Conservation (phyloP, 2,797 vertebrate genomes). For the Anguilla obscura region DNA sequence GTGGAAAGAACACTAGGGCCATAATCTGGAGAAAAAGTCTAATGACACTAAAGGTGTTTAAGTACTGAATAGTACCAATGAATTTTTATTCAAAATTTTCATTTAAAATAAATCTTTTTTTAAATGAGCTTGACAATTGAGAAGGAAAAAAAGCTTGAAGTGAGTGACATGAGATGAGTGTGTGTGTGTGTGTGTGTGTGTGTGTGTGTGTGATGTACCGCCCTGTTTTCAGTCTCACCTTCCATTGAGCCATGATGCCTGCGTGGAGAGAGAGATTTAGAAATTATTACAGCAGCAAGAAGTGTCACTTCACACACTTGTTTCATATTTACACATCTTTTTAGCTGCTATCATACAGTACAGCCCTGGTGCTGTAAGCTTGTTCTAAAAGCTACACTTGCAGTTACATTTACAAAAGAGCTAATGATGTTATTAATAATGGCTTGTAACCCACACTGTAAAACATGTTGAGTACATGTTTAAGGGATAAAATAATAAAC, state of each 20-base stretch:
- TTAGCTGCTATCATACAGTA: not conserved
- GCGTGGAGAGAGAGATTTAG: conserved; percentile 9
- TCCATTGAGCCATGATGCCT: conserved; percentile 17
- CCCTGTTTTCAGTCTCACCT: conserved; percentile 2
- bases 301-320: not conserved
- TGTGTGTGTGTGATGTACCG: not conserved
- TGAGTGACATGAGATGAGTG: not conserved
- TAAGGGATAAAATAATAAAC: not conserved
- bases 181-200: not conserved
- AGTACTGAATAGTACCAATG: not conserved
- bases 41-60: not conserved
- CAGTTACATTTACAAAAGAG: too few species aligned
- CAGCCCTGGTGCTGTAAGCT: not conserved
- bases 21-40: not conserved
- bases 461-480: not conserved
- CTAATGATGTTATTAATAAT: too few species aligned
- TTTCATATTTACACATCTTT: not conserved
- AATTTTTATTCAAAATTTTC: not conserved
- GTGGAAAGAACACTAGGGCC: not conserved
- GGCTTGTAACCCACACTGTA: not conserved
- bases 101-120: not conserved
- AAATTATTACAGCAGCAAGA: not conserved
- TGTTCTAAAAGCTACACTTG: too few species aligned
- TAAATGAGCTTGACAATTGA: not conserved
- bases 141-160: not conserved